These are phyloP conservation scores for Neoniphon sammara DNA, from an alignment of 2,797 vertebrate genomes.

Conservation along the genomic window DNA sequence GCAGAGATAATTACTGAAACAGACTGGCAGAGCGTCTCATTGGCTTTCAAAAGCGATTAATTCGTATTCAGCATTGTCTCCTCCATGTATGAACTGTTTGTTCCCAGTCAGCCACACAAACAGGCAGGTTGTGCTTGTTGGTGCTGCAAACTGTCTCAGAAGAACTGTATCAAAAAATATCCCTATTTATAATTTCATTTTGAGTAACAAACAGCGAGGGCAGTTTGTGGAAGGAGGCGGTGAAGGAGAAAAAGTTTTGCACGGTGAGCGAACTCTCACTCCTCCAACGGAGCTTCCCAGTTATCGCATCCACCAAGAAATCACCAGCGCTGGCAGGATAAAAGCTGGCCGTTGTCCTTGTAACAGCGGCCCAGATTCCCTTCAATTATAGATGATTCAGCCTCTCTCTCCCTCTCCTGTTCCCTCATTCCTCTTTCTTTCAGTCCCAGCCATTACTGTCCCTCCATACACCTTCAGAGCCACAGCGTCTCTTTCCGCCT, in stretches of 20 bases:
- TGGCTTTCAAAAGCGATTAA: slow-evolving; percentile 11
- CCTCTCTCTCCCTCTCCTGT: slow-evolving; percentile 23
- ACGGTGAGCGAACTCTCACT: slow-evolving; percentile 23
- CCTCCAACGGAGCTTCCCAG: slow-evolving; percentile 21
- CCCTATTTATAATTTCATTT: slow-evolving; percentile 5
- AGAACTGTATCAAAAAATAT: slow-evolving; percentile 1
- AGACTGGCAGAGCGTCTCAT: slow-evolving; percentile 3
- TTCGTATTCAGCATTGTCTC: background rate
- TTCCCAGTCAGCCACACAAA: slow-evolving; percentile 1
- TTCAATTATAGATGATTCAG: slow-evolving; percentile 73
- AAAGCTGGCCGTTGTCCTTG: slow-evolving; percentile 60
- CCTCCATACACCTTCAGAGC: slow-evolving; percentile 59
- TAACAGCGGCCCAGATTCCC: slow-evolving; percentile 57
- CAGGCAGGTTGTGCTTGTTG: background rate
- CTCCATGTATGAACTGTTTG: slow-evolving; percentile 11
- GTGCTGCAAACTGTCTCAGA: slow-evolving; percentile 22
- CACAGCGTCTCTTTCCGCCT: slow-evolving; percentile 34
- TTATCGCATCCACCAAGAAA: slow-evolving; percentile 43
- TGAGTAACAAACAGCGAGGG: background rate
- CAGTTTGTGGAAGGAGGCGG: slow-evolving; percentile 3
- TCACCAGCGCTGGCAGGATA: slow-evolving; percentile 27
- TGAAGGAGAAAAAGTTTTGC: slow-evolving; percentile 25
- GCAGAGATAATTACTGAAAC: slow-evolving; percentile 15
- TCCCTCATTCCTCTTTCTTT: slow-evolving; percentile 55
- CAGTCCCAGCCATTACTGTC: slow-evolving; percentile 44